Evolutionary conservation across 1,140 invertebrate species (phyloP).

Genomic region (Drosophila seguyi): DNA sequence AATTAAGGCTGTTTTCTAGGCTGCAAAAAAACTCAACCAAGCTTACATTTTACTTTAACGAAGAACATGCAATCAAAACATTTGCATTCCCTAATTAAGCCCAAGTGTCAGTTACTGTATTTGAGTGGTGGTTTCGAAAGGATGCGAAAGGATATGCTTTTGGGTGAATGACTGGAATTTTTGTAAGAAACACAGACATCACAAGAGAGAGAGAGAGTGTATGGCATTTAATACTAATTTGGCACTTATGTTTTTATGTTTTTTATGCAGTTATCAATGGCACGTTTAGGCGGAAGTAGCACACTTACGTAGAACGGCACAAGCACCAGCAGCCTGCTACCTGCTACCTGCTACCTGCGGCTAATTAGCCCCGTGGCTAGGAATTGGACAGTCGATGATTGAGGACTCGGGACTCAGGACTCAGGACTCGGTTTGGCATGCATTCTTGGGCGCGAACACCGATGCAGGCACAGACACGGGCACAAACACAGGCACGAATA

Average conservation of each 20-base stretch:
- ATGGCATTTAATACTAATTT: conserved; percentile 23
- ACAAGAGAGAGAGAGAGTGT: conserved; percentile 7
- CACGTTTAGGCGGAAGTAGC: conserved; percentile 3
- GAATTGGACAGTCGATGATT: conserved; percentile 50
- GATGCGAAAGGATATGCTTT: conserved; percentile 17
- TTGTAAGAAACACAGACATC: conserved; percentile 28
- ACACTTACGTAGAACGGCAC: conserved; percentile 70
- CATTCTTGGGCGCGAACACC: conserved; percentile 38
- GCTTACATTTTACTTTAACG: not conserved
- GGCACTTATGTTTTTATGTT: conserved; percentile 8
- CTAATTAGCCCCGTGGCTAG: conserved; percentile 41
- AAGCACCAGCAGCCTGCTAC: conserved; percentile 28
- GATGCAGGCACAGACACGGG: conserved; percentile 34
- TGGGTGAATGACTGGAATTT: conserved; percentile 16
- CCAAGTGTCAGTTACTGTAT: conserved; percentile 22
- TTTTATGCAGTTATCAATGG: not conserved
- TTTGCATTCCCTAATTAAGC: conserved; percentile 29
- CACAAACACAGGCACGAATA: conserved; percentile 37
- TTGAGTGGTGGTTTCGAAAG: conserved; percentile 21
- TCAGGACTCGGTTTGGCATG: conserved; percentile 39
- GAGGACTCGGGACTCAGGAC: conserved; percentile 19
- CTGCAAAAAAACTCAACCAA: not conserved
- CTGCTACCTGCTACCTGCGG: conserved; percentile 29
- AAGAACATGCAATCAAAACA: conserved; percentile 7
- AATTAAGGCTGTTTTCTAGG: not conserved